phyloP scores from a whole-genome alignment of 2,888 invertebrate genomes.

The Drosophila ezoana region DNA sequence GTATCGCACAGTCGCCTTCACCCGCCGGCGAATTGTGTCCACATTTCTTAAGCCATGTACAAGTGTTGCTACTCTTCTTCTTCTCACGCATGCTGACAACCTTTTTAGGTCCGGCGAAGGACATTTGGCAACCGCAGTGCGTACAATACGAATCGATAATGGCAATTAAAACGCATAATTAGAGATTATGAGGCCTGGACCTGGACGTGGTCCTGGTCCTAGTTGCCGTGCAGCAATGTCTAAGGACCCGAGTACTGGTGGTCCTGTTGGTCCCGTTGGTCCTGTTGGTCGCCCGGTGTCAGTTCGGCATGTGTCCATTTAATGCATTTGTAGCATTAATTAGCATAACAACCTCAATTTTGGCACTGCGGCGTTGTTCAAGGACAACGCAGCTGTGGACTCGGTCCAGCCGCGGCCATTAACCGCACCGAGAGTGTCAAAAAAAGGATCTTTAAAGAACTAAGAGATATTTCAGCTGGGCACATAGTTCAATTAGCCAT shows the following conservation, averaged over 20 bases:
- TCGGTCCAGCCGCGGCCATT: constrained; percentile 38
- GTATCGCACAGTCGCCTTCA: too few relatives aligned
- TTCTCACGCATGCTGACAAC: not conserved
- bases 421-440: constrained; percentile 33
- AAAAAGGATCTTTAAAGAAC: not conserved
- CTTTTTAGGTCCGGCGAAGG: constrained; percentile 47
- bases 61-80: not conserved
- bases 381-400: constrained; percentile 56
- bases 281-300: constrained; percentile 19
- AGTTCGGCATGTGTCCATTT: constrained; percentile 40
- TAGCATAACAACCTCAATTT: constrained; percentile 79
- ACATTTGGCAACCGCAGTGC: constrained; percentile 57
- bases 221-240: not conserved
- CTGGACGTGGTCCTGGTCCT: not conserved
- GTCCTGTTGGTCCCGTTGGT: constrained; percentile 18
- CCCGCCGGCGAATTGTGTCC: too few relatives aligned
- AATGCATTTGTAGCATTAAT: constrained; percentile 75
- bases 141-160: constrained; percentile 54
- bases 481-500: constrained; percentile 21
- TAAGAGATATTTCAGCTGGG: not conserved
- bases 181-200: constrained; percentile 52
- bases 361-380: constrained; percentile 29
- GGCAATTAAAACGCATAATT: constrained; percentile 73
- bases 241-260: not conserved
- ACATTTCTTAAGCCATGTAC: too few relatives aligned